Percentiles rank a stretch among this genome's conserved stretches.
These are phyloP conservation scores for Oophaga pumilio DNA, from an alignment of 2,113 vertebrate genomes.

Conservation along the genomic window DNA sequence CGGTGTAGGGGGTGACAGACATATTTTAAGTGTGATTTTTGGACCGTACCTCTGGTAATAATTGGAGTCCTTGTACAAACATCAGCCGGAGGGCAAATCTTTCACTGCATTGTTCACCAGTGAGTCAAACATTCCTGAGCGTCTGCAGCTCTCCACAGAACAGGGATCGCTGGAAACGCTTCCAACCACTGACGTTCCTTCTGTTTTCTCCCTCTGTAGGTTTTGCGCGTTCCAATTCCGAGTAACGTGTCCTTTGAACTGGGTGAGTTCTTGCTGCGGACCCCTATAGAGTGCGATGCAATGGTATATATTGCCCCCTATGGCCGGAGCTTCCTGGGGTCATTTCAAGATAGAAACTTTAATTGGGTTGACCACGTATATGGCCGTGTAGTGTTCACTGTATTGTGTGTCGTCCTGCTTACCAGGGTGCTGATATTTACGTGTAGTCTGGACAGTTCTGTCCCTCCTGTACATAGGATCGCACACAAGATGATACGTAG, in stretches of 20 bases:
- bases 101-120: conserved; percentile 14
- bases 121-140: conserved; percentile 39
- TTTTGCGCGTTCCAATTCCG: conserved; percentile 70
- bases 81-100: neutral
- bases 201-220: conserved; percentile 60
- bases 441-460: too few relatives aligned
- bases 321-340: too few relatives aligned
- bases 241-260: conserved; percentile 66
- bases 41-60: neutral
- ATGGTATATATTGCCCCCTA: neutral
- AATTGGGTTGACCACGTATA: too few relatives aligned
- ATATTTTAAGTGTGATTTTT: neutral
- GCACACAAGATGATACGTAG: too few relatives aligned
- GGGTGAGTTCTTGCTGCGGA: conserved; percentile 67
- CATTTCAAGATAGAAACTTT: too few relatives aligned
- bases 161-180: neutral
- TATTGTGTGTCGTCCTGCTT: too few relatives aligned
- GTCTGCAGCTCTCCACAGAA: neutral
- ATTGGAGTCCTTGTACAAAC: conserved; percentile 1
- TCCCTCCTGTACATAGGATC: too few relatives aligned
- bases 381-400: too few relatives aligned
- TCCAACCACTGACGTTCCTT: neutral
- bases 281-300: neutral
- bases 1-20: neutral
- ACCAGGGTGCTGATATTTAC: too few relatives aligned